Evolutionary conservation across 2,888 invertebrate genomes (phyloP), one percentile per base, ranked within the genome.

Genomic region (Hydrotaea cyrtoneurina): DNA sequence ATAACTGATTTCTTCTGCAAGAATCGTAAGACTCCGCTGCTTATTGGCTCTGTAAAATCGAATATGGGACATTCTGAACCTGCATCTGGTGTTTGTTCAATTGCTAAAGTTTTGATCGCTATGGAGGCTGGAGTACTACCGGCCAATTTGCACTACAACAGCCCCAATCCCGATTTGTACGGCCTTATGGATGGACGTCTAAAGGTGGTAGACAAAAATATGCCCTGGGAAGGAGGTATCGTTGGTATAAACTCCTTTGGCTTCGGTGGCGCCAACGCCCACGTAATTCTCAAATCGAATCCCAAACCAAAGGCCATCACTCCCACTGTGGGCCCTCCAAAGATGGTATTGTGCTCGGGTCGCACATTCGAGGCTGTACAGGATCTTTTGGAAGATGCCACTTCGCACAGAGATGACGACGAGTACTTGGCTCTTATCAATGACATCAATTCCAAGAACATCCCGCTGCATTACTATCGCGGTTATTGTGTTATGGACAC

Each of bases 51-150:
- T 0, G 97, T 99, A 0, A 99, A 99, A 92, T 98, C 98, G 23
- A 99, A 99, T 93, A 98, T 99, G 98, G 99, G 99, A 0, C 99
- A 99, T 92, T 96, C 98, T 3, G 99, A 99, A 93, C 97, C 98
- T 0, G 96, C 96, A 0, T 97, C 97, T 62, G 98, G 98, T 31
- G 93, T 99, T 26, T 97, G 98, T 90, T 96, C 98, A 0, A 93
- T 99, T 86, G 97, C 97, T 13, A 99, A 99, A 93, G 94, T 98
- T 76, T 92, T 99, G 23, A 95, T 99, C 82, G 97, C 98, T 17
- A 98, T 99, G 97, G 98, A 99, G 93, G 93, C 94, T 77, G 97
- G 97, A 39, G 92, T 95, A 43, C 96, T 99, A 87, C 99, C 99
- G 1, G 95, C 94, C 21, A 99, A 99, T 93, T 93, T 99, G 83